A percentile compares a stretch with the other conserved stretches of the same genome.
These are phyloP conservation scores for Acronicta alni DNA, from an alignment of 2,888 invertebrate species.

Conservation along the genomic window DNA sequence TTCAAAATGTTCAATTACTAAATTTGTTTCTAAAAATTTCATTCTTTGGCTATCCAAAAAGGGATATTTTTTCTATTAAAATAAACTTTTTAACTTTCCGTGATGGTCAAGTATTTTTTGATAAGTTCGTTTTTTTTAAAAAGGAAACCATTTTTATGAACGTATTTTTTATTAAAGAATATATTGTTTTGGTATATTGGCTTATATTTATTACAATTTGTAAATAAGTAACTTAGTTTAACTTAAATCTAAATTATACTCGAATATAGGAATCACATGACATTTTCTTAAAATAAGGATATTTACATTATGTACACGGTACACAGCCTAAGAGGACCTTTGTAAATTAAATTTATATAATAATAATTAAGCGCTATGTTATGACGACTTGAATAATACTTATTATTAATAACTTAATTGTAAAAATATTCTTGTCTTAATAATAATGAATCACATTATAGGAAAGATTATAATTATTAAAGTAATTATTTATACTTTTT, in stretches of 20 bases:
- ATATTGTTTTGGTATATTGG: constrained; percentile 11
- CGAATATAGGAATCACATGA: constrained; percentile 58
- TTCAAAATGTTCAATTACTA: no score
- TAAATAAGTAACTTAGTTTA: constrained; percentile 25
- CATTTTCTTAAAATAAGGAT: constrained; percentile 64
- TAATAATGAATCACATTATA: constrained; percentile 47
- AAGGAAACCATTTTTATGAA: constrained; percentile 1
- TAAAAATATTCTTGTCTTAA: constrained; percentile 36
- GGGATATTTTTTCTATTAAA: no score
- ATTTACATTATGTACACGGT: constrained; percentile 83
- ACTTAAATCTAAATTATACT: constrained; percentile 24
- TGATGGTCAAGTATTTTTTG: background rate
- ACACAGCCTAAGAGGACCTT: constrained; percentile 83
- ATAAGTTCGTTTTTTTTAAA: background rate
- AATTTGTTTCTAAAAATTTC: no score
- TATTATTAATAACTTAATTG: constrained; percentile 59
- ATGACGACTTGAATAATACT: constrained; percentile 71
- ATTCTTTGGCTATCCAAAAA: no score
- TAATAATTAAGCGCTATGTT: constrained; percentile 61
- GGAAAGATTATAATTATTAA: constrained; percentile 36
- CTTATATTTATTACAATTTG: constrained; percentile 22
- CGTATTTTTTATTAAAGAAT: constrained; percentile 17
- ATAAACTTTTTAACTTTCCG: no score
- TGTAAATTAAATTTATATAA: constrained; percentile 60
- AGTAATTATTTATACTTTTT: constrained; percentile 14